A percentile compares a stretch with the other conserved stretches of the same genome.
Conservation (phyloP, 2,113 vertebrate genomes). For the Elephas maximus region DNA sequence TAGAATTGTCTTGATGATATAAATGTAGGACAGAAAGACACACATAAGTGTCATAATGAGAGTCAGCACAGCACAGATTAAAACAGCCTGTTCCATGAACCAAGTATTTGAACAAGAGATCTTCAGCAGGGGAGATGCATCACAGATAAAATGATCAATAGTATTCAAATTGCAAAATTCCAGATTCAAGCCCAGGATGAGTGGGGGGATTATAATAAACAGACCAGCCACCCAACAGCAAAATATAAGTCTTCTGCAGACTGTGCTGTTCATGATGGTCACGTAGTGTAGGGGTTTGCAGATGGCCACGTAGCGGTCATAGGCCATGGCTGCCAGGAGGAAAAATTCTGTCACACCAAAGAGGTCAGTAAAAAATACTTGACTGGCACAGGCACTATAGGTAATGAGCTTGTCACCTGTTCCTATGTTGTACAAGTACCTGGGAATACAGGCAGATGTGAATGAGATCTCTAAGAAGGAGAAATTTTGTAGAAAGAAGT, state of each 20-base stretch:
- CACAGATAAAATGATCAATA: conserved; percentile 73
- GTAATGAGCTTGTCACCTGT: conserved; percentile 68
- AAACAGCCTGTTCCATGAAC: conserved; percentile 65
- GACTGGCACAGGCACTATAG: conserved; percentile 57
- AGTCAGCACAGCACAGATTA: conserved; percentile 69
- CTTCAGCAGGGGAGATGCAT: conserved; percentile 68
- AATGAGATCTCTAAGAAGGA: conserved; percentile 77
- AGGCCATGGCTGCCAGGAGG: conserved; percentile 74
- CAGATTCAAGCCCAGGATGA: conserved; percentile 54
- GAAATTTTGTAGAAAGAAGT: conserved; percentile 50
- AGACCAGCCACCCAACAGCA: conserved; percentile 57
- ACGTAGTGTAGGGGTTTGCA: conserved; percentile 74
- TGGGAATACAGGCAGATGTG: conserved; percentile 72
- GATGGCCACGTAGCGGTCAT: conserved; percentile 74
- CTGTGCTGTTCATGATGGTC: conserved; percentile 54
- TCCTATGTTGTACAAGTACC: conserved; percentile 73
- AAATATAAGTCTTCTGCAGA: conserved; percentile 56
- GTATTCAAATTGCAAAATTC: conserved; percentile 69
- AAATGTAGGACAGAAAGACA: conserved; percentile 70
- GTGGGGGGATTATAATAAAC: conserved; percentile 34
- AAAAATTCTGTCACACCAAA: conserved; percentile 75
- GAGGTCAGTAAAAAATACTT: conserved; percentile 77
- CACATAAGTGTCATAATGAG: conserved; percentile 72
- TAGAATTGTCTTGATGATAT: conserved; percentile 72
- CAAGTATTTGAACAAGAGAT: conserved; percentile 70